A percentile compares a stretch with the other conserved stretches of the same genome.
Conservation (phyloP, 2,888 invertebrate genomes). For the Spisula subtruncata region DNA sequence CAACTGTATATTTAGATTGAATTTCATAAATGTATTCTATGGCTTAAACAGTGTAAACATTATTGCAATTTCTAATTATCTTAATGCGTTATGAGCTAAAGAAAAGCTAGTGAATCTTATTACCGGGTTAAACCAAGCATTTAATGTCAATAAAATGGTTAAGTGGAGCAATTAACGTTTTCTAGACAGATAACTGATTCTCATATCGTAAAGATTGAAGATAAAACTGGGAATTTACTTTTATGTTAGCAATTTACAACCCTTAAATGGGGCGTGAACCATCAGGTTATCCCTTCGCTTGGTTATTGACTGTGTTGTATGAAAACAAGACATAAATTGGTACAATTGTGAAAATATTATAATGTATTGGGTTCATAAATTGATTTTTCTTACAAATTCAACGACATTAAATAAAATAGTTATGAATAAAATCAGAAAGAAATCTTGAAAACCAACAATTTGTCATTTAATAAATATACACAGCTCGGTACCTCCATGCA, state of each 20-base stretch:
- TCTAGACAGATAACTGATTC: constrained; percentile 49
- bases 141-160: constrained; percentile 22
- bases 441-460: constrained; percentile 41
- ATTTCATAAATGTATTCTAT: neutral
- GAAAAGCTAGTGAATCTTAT: neutral
- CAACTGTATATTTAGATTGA: neutral
- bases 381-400: constrained; percentile 40
- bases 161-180: constrained; percentile 40
- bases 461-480: constrained; percentile 31
- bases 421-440: constrained; percentile 43
- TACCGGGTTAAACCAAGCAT: constrained; percentile 22
- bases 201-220: constrained; percentile 44
- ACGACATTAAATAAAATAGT: constrained; percentile 31
- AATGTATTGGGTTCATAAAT: constrained; percentile 47
- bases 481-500: constrained; percentile 31
- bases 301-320: constrained; percentile 39
- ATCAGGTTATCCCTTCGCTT: constrained; percentile 31
- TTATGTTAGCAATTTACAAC: constrained; percentile 39
- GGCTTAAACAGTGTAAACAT: neutral
- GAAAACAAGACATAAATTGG: constrained; percentile 42
- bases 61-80: neutral
- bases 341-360: constrained; percentile 41
- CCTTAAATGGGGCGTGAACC: constrained; percentile 46
- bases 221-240: constrained; percentile 44
- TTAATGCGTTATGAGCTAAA: neutral